Evolutionary conservation across 2,888 invertebrate genomes (phyloP).

Genomic region (Meta bourneti): DNA sequence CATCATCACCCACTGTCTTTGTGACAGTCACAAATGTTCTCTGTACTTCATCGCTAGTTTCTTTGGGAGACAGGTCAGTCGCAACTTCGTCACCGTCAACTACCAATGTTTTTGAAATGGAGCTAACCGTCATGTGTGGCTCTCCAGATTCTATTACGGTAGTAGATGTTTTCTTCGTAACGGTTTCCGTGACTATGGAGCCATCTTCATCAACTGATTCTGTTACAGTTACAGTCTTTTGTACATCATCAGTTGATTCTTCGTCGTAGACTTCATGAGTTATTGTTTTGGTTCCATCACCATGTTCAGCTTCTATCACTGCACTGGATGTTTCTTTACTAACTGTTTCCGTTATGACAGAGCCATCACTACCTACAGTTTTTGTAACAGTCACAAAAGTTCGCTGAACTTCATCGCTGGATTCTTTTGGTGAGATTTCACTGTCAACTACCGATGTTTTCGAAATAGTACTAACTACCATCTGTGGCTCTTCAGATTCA

Average conservation of each 20-base stretch:
- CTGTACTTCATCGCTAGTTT: background rate
- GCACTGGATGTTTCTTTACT: background rate
- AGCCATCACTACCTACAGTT: background rate
- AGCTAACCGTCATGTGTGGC: too few species aligned
- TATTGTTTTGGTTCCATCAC: too few species aligned
- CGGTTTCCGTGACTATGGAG: background rate
- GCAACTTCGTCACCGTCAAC: background rate
- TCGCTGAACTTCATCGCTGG: background rate
- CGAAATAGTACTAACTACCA: background rate
- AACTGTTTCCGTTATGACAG: background rate
- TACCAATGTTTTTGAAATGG: background rate
- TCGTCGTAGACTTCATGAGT: background rate
- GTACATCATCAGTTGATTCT: background rate
- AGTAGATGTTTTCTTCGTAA: background rate
- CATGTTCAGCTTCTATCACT: background rate
- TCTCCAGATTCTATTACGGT: background rate
- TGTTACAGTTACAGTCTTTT: background rate
- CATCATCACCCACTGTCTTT: background rate
- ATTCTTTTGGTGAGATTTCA: background rate
- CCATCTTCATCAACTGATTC: too few species aligned
- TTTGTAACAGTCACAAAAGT: background rate
- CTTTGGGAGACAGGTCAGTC: background rate
- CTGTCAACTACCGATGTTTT: background rate
- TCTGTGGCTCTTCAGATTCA: background rate
- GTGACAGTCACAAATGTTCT: background rate